Conservation (phyloP, 2,113 vertebrate species). For the Varanus salvator region DNA sequence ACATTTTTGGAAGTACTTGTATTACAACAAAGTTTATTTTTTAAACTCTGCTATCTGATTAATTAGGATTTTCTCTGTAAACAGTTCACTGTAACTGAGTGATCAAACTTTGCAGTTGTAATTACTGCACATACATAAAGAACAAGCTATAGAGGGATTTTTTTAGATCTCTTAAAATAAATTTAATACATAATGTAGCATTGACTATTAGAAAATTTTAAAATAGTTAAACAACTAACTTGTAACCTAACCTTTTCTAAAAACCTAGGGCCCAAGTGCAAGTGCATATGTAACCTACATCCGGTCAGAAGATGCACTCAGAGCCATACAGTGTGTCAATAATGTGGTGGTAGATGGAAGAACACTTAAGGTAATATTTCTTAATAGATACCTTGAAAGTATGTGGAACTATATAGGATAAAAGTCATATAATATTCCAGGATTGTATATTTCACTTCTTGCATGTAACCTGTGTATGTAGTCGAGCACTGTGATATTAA, state of each 20-base stretch:
- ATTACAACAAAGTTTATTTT: not conserved
- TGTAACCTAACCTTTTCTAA: constrained; percentile 5
- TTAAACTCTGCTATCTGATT: not conserved
- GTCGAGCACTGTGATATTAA: not conserved
- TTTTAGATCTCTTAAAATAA: not conserved
- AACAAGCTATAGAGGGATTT: not conserved
- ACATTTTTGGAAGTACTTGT: not conserved
- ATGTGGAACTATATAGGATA: not conserved
- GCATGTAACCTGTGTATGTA: not conserved
- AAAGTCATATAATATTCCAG: not conserved
- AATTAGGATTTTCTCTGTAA: not conserved
- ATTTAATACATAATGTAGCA: not conserved
- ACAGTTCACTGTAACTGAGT: not conserved
- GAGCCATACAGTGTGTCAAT: constrained; percentile 99
- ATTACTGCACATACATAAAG: not conserved
- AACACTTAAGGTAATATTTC: constrained; percentile 91
- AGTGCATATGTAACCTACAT: constrained; percentile 99
- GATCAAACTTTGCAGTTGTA: not conserved
- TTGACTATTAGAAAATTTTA: not conserved
- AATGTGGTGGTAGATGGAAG: constrained; percentile 98
- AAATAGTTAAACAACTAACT: not conserved
- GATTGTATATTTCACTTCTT: not conserved
- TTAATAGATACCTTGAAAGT: constrained; percentile 12
- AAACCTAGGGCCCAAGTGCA: constrained; percentile 93
- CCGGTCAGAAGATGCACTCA: constrained; percentile 97